Conservation (phyloP, 2,888 invertebrate species). For the Thyatira batis region DNA sequence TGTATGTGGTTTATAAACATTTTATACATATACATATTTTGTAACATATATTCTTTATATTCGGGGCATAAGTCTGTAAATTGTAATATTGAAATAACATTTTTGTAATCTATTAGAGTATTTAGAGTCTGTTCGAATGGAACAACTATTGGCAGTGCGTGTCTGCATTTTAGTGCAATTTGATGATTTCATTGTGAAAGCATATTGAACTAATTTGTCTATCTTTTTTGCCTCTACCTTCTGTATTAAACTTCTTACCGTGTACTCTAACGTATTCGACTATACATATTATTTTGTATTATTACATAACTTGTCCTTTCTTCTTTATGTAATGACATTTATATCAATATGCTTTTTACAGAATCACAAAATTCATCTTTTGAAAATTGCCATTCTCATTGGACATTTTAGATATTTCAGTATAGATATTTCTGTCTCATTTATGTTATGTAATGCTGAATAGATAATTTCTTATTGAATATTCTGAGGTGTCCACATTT, state of each 20-base stretch:
- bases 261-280: background rate
- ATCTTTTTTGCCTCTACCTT: slow-evolving; percentile 17
- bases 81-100: slow-evolving; percentile 45
- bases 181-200: slow-evolving; percentile 60
- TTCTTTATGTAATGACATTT: slow-evolving; percentile 42
- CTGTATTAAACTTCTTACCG: slow-evolving; percentile 2
- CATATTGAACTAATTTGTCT: slow-evolving; percentile 76
- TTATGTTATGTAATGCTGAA: slow-evolving; percentile 3
- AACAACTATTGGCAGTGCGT: slow-evolving; percentile 79
- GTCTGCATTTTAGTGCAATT: slow-evolving; percentile 84
- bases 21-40: slow-evolving; percentile 61
- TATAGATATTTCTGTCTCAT: slow-evolving; percentile 20
- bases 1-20: slow-evolving; percentile 77
- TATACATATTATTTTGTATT: slow-evolving; percentile 15
- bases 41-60: slow-evolving; percentile 72
- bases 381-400: slow-evolving; percentile 58
- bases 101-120: slow-evolving; percentile 57
- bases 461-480: slow-evolving; percentile 37
- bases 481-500: slow-evolving; percentile 59
- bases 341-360: slow-evolving; percentile 78
- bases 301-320: slow-evolving; percentile 15
- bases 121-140: slow-evolving; percentile 55
- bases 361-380: slow-evolving; percentile 67
- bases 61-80: slow-evolving; percentile 70
- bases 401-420: slow-evolving; percentile 64